Base-by-base conservation (phyloP, 2,113 vertebrate genomes). In the Accipiter cooperii region DNA sequence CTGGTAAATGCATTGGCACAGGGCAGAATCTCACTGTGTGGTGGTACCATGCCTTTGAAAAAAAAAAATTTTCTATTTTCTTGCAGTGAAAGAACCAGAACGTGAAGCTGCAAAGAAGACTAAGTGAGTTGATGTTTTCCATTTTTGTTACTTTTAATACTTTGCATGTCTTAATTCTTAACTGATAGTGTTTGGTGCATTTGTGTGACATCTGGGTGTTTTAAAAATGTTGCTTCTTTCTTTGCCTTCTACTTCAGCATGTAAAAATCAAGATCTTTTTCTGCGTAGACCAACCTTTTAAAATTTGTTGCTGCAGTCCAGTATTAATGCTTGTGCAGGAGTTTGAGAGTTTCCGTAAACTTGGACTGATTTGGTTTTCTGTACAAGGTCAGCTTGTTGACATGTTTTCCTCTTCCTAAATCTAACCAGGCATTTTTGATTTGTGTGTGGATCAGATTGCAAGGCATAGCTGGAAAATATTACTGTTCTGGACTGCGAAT, bases 51-150 rank as follows among this genome's bases (percentile, higher is more conserved):
- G 38, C 46, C 81, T 65, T 68, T 12, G 29, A 84, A 78, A 93
- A 75, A 46, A 46, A 93, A 75, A 38, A 13, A 5, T 52, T 38
- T 70, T 76, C 90, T 96, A 2, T 75, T 97, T 71, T 92, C 26
- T 93, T 98, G n/a, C 98, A 99, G 99, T 99, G 92, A 98, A 98
- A 98, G 98, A 97, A 94, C 97, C 98, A 52, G 99, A 99, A 94
- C 97, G 95, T 46, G 98, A 99, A 51, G 84, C 93, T 97, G 96
- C 96, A 71, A 99, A 99, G 98, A 99, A 99, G 98, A 91, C 98
- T 94, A 99, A 99, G 99, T 99, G 93, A 97, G 97, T 98, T 78
- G 31, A 85, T 73, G 64, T 63, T 76, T 73, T 81, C 38, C 25
- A 28, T 93, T 87, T 91, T 69, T 83, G 12, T 94, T 76, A 71